A percentile compares a stretch with the other conserved stretches of the same genome.
Conservation (phyloP, 2,797 vertebrate species). For the Huso huso region DNA sequence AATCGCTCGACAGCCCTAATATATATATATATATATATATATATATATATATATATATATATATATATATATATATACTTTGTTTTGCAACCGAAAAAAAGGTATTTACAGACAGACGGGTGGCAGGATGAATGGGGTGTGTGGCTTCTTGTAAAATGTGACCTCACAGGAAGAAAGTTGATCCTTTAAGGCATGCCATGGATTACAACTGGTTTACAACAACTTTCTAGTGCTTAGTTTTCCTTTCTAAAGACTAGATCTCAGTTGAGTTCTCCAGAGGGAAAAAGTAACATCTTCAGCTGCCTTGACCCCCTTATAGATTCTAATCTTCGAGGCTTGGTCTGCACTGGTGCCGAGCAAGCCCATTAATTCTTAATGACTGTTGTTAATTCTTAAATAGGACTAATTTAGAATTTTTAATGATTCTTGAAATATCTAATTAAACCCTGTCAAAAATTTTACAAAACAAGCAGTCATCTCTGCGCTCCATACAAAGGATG, state of each 20-base stretch:
- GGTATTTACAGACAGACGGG: no score
- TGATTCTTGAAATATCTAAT: constrained; percentile 83
- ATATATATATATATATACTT: no score
- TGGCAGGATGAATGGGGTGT: no score
- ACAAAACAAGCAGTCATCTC: constrained; percentile 28
- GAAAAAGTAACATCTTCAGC: constrained; percentile 67
- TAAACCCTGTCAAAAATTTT: constrained; percentile 80
- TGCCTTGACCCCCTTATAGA: constrained; percentile 75
- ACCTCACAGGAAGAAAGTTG: no score
- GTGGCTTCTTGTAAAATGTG: no score
- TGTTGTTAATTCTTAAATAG: constrained; percentile 83
- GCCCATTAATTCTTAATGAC: constrained; percentile 92
- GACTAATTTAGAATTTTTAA: constrained; percentile 84
- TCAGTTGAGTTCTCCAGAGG: constrained; percentile 22
- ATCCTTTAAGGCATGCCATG: constrained; percentile 15
- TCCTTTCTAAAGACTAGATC: constrained; percentile 10
- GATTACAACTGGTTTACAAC: neutral
- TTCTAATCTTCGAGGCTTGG: constrained; percentile 81
- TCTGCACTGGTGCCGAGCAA: constrained; percentile 71
- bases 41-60: no score
- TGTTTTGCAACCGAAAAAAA: no score
- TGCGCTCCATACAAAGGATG: constrained; percentile 28
- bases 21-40: no score
- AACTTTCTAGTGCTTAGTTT: constrained; percentile 15
- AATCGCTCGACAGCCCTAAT: no score